A percentile compares a stretch with the other conserved stretches of the same genome.
Conservation (phyloP, 2,888 invertebrate genomes). For the Matsumyia berberina region DNA sequence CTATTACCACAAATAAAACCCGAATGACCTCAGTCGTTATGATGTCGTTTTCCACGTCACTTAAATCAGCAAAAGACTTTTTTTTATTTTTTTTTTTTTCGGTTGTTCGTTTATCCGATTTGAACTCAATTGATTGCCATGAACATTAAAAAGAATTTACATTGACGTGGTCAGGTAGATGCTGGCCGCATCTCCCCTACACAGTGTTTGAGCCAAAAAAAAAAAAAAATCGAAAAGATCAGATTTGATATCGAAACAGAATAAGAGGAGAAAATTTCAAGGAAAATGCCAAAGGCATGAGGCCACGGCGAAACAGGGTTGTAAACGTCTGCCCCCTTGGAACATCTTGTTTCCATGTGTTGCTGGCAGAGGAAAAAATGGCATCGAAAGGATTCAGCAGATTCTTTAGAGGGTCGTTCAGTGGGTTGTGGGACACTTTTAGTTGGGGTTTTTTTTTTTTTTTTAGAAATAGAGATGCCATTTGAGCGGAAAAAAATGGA, state of each 20-base stretch:
- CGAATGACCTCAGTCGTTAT: slow-evolving; percentile 15
- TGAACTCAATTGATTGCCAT: slow-evolving; percentile 31
- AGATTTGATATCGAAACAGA: slow-evolving; percentile 1
- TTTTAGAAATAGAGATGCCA: slow-evolving; percentile 3
- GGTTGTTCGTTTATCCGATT: slow-evolving; percentile 24
- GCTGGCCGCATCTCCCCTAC: slow-evolving; percentile 30
- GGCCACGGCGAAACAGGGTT: background rate
- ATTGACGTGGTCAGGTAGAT: slow-evolving; percentile 65
- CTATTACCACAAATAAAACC: background rate
- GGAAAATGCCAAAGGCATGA: slow-evolving; percentile 27
- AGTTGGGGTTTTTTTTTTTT: background rate
- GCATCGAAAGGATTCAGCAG: slow-evolving; percentile 29
- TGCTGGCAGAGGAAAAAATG: background rate
- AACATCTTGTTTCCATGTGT: slow-evolving; percentile 15
- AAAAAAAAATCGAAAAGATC: slow-evolving; percentile 25
- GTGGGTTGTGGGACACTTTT: background rate
- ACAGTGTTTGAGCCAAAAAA: slow-evolving; percentile 49
- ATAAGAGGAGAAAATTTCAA: slow-evolving; percentile 5
- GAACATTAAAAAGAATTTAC: slow-evolving; percentile 62
- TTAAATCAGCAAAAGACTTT: slow-evolving; percentile 31
- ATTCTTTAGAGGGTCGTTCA: background rate
- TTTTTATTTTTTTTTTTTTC: background rate
- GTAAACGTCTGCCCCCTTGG: background rate
- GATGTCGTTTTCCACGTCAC: slow-evolving; percentile 25
- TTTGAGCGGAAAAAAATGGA: slow-evolving; percentile 33